Percentiles rank a stretch among this genome's conserved stretches.
These are phyloP conservation scores for Rotaria socialis DNA, from an alignment of 2,888 invertebrate genomes.

Conservation along the genomic window DNA sequence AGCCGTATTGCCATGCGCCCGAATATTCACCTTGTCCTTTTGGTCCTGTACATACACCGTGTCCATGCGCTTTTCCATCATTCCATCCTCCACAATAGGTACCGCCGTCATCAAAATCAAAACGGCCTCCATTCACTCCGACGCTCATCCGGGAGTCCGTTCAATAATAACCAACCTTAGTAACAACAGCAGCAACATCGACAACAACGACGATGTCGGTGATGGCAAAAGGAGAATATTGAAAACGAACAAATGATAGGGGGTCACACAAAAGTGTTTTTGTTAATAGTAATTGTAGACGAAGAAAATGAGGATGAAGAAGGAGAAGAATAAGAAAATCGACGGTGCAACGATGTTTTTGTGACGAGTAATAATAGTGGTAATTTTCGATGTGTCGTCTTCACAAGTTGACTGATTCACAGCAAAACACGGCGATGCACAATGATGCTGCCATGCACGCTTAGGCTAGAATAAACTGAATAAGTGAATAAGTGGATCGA, in stretches of 20 bases:
- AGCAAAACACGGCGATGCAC: not conserved
- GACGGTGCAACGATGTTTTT: conserved; percentile 2
- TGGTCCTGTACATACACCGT: conserved; percentile 79
- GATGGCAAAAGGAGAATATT: not conserved
- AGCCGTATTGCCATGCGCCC: conserved; percentile 98
- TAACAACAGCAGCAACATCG: conserved; percentile 8
- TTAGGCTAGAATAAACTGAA: not conserved
- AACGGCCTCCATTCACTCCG: conserved; percentile 75
- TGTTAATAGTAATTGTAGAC: not conserved
- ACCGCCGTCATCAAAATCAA: conserved; percentile 99
- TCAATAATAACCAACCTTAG: not conserved
- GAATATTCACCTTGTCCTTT: conserved; percentile 98
- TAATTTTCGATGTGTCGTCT: not conserved
- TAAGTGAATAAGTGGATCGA: not conserved
- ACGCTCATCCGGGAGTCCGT: conserved; percentile 26
- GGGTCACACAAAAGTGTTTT: not conserved
- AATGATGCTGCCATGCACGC: not conserved
- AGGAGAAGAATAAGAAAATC: not conserved
- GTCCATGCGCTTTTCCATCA: conserved; percentile 97
- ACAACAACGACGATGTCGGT: not conserved
- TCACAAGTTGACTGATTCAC: not conserved
- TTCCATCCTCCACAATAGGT: conserved; percentile 99
- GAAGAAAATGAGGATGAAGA: not conserved
- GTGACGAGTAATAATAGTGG: not conserved
- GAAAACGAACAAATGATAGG: not conserved